Conservation (phyloP, 2,113 vertebrate species). For the Embiotoca jacksoni region DNA sequence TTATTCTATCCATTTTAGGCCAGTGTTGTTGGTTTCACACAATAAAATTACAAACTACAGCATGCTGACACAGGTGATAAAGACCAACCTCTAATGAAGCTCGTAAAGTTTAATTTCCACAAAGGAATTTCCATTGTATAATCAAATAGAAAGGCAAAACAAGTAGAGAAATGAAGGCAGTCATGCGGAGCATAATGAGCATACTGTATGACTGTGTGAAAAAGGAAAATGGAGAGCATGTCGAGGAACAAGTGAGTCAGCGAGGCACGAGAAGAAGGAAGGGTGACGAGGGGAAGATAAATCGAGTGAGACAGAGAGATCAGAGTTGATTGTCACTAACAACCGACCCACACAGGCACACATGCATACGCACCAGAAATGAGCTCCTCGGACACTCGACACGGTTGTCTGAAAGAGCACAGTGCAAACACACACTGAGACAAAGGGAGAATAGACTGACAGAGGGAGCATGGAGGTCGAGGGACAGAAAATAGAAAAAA, state of each 20-base stretch:
- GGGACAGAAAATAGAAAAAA: background rate
- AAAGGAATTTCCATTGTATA: background rate
- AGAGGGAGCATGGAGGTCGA: conserved; percentile 17
- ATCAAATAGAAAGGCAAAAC: conserved; percentile 13
- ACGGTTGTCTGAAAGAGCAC: conserved; percentile 11
- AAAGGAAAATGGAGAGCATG: conserved; percentile 43
- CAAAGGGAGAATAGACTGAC: conserved; percentile 11
- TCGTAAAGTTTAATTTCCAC: conserved; percentile 5
- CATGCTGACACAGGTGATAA: background rate
- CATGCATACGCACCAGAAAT: background rate
- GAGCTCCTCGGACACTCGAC: background rate
- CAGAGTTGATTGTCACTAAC: conserved; percentile 33
- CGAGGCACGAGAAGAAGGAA: conserved; percentile 27
- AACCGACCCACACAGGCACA: conserved; percentile 11
- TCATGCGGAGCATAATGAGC: background rate
- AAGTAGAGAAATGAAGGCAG: conserved; percentile 9
- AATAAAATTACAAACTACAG: no score
- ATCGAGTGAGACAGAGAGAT: conserved; percentile 52
- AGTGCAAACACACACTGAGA: conserved; percentile 18
- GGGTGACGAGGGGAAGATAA: conserved; percentile 34
- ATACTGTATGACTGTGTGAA: conserved; percentile 5
- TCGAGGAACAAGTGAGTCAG: conserved; percentile 29
- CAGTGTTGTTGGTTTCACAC: background rate
- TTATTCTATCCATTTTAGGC: no score
- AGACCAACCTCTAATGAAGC: background rate